Evolutionary conservation across 2,113 vertebrate genomes (phyloP), one percentile per base, ranked within the genome.

Genomic region (Hystrix cristata): DNA sequence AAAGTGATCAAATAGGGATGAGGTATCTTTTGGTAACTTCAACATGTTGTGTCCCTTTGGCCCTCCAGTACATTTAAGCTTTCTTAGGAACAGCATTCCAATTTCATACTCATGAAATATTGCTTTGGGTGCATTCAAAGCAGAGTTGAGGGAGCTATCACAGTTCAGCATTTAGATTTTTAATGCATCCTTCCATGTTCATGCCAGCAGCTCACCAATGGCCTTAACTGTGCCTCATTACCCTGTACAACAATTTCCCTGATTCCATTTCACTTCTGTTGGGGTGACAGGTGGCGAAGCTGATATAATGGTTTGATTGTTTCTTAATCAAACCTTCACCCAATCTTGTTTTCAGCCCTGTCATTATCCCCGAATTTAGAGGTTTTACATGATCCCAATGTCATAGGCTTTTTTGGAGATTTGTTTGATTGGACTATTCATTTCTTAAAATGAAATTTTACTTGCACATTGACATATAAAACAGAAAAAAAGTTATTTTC

Each of bases 51-150:
- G 34, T 51, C 7, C 2, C 15, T 16, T 3, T 14, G 8, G 11
- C 18, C 31, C 3, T 38, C 23, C 1, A 79, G 23, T 43, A 87
- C 43, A 55, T 10, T n/a, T 5, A 4, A 4, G 34, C 79, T 91
- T 97, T 93, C 90, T 81, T 48, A 46, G 74, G 62, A 87, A 25
- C 34, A n/a, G 25, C n/a, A 76, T 78, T 95, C 46, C 23, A 16
- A 3, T 78, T 90, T 90, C 55, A 80, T 78, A 65, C 7, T 48
- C 71, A 27, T 53, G 48, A 65, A 60, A 90, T 87, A 57, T 92
- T 14, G 74, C 15, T 38, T 71, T 80, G 60, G 60, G 88, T 59
- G 1, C 9, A 46, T 53, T 7, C n/a, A 91, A 85, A 91, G n/a
- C 21, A 60, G 12, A 76, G 31, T 4, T 93, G 64, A 83, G 43